Conservation (phyloP, 1,140 invertebrate species). For the Dinoponera quadriceps region DNA sequence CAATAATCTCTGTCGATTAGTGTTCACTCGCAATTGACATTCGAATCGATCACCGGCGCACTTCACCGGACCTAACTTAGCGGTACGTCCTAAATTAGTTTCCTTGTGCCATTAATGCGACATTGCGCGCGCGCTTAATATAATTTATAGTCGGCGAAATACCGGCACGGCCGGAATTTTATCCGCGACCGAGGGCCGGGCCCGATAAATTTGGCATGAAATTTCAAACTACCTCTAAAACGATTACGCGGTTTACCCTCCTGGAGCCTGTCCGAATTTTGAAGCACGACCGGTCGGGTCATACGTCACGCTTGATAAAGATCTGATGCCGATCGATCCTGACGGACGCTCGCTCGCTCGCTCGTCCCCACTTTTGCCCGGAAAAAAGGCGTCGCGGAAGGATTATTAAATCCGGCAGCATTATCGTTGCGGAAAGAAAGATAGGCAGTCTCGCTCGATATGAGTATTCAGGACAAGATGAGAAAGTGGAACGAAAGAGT, state of each 20-base stretch:
- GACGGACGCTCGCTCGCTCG: slow-evolving; percentile 35
- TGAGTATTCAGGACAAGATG: background rate
- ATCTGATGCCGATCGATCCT: slow-evolving; percentile 40
- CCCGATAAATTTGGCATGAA: slow-evolving; percentile 68
- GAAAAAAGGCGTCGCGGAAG: slow-evolving; percentile 47
- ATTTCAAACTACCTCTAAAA: slow-evolving; percentile 71
- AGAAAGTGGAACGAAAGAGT: background rate
- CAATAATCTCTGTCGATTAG: too few species aligned
- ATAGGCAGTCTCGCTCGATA: background rate
- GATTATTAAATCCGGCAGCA: slow-evolving; percentile 65
- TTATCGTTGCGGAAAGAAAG: slow-evolving; percentile 39
- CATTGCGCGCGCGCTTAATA: slow-evolving; percentile 33
- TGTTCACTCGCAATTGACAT: background rate
- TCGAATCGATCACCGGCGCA: background rate
- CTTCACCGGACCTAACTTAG: slow-evolving; percentile 27
- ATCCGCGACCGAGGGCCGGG: slow-evolving; percentile 1
- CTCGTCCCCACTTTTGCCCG: slow-evolving; percentile 41
- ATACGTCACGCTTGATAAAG: slow-evolving; percentile 52
- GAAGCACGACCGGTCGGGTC: slow-evolving; percentile 31
- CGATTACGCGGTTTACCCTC: slow-evolving; percentile 58
- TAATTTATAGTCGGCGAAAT: slow-evolving; percentile 65
- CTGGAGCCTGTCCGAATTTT: slow-evolving; percentile 45
- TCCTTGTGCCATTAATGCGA: slow-evolving; percentile 37
- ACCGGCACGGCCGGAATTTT: slow-evolving; percentile 57
- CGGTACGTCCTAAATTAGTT: slow-evolving; percentile 50